phyloP scores from a whole-genome alignment of 1,140 invertebrate species.

The Eupristina koningsbergeri region DNA sequence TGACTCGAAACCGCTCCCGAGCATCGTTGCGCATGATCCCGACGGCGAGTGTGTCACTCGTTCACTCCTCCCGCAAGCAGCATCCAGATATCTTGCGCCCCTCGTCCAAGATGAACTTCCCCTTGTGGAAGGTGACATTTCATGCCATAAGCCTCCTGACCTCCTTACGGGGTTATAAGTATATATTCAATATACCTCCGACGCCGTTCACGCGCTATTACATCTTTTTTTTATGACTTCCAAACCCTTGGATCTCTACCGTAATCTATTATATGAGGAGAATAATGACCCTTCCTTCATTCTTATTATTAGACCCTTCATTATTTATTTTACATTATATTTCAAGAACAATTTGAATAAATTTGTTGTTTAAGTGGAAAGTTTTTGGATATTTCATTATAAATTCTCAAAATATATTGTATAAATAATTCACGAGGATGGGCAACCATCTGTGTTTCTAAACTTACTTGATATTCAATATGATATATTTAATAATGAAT shows the following conservation, averaged over 20 bases:
- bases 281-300: no score
- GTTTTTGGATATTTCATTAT: neutral
- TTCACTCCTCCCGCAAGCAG: neutral
- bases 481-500: neutral
- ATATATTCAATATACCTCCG: neutral
- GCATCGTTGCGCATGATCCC: neutral
- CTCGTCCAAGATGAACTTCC: neutral
- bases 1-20: no score
- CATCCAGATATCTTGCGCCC: neutral
- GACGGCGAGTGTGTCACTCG: constrained; percentile 8
- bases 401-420: neutral
- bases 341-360: no score
- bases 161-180: neutral
- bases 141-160: neutral
- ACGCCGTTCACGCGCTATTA: constrained; percentile 20
- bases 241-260: neutral
- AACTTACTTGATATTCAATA: neutral
- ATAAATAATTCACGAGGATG: neutral
- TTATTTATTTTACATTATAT: no score
- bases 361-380: neutral
- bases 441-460: neutral
- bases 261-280: neutral
- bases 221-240: neutral
- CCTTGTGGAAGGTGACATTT: constrained; percentile 15
- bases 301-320: no score